Evolutionary conservation across 92 coral and sea anemone species (phyloP), one percentile per base, ranked within the genome.

Genomic region (Epizoanthus scotinus): DNA sequence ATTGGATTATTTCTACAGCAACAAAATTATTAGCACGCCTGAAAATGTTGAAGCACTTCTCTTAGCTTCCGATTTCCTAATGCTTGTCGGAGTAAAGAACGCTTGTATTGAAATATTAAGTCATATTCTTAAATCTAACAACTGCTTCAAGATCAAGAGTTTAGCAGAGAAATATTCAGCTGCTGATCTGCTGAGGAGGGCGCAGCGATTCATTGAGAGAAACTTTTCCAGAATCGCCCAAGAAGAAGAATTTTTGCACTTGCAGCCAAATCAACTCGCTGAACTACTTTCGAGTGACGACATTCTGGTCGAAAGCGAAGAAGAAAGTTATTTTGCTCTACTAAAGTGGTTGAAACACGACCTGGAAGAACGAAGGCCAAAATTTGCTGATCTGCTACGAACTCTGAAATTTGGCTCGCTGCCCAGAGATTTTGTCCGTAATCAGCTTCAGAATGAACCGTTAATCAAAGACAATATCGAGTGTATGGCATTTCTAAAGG

Each of bases 1-100:
- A 26, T 77, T 91, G 22, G 91, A 91, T 22, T 91, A 86, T 88
- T 91, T 91, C 44, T 91, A 91, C 73, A 89, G 93, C 4, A 86
- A 87, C 44, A 85, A 87, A 78, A 92, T 92, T 58, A 54, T 75
- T 38, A 78, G 89, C 14, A 83, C 82, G 27, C 85, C 87, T 56
- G 93, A 92, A 5, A 84, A 77, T 50, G 84, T 92, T 28, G 64
- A 81, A 26, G 93, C 87, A 27, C 49, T 92, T 14, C 85, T 92
- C 13, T 78, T 86, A 65, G 89, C 88, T 17, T 75, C 93, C 5
- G 83, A 91, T 79, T 89, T 87, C 28, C 75, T 89, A 21, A 84
- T 92, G 10, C 85, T 91, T 3, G 72, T 73, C 29, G 81, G 93
- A 6, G 78, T 91, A 67, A 89, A 84, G 64, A 83, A 91, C 10